These are phyloP conservation scores for Machaerirhynchus nigripectus DNA, from an alignment of 2,113 vertebrate genomes.

Conservation along the genomic window DNA sequence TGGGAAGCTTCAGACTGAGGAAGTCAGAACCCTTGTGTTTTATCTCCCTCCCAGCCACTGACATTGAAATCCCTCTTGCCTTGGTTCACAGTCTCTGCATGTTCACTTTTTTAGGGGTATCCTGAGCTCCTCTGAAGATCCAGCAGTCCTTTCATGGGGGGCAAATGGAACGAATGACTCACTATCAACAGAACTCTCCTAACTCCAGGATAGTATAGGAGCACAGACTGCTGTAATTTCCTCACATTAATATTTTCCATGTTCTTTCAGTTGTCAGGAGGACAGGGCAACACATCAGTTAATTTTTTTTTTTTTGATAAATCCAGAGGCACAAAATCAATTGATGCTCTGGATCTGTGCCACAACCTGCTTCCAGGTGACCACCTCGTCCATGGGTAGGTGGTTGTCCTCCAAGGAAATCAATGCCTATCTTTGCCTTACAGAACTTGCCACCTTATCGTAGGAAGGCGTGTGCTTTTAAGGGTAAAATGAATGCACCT, in stretches of 20 bases:
- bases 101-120: background rate
- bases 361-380: background rate
- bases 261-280: background rate
- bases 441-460: background rate
- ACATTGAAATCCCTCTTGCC: background rate
- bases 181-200: background rate
- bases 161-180: background rate
- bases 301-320: background rate
- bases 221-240: background rate
- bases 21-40: background rate
- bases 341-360: background rate
- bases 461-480: background rate
- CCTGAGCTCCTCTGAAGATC: background rate
- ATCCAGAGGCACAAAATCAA: background rate
- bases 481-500: background rate
- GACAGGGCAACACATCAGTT: background rate
- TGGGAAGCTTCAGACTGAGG: background rate
- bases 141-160: background rate
- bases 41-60: rapidly evolving
- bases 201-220: background rate
- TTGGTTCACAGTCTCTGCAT: background rate
- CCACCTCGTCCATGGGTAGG: background rate
- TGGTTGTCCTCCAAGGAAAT: background rate
- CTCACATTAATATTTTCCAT: background rate
- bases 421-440: background rate